Evolutionary conservation across 2,113 vertebrate genomes (phyloP), one percentile per base, ranked within the genome.

Genomic region (Albula glossodonta): DNA sequence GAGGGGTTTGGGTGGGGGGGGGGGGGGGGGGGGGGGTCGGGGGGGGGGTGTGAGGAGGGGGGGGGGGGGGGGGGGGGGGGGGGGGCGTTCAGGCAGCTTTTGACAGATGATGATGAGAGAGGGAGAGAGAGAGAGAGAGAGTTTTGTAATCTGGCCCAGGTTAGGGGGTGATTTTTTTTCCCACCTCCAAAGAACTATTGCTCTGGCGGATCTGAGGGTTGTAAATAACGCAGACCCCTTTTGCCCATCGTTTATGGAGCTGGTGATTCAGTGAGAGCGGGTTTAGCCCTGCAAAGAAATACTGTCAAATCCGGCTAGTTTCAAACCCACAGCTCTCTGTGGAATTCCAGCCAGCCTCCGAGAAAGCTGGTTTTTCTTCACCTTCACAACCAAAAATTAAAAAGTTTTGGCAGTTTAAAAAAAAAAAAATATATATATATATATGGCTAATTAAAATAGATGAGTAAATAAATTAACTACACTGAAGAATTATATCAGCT

Each of bases 171-270:
- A 41, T 41, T 41, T 41, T 41, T 41, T 41, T 41, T 41, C 31
- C 31, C 31, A 41, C 31, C 88, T 86, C 57, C 41, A 83, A 51
- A 78, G 85, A 87, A 78, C 48, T 57, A 48, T 78, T 51, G 66
- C 57, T 83, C 52, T 56, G 82, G 60, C 80, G 81, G 82, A 77
- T 51, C 88, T 74, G 83, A 78, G 85, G 81, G 63, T 82, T 84
- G 86, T 86, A 88, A 86, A 91, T 83, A 84, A 79, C 86, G 77
- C 79, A 84, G 86, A 81, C 70, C 51, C 84, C 82, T 49, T 84
- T 74, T 60, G 81, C 89, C 84, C 87, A 82, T 88, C 86, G 85
- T 85, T 89, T 87, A 89, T 87, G 88, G 66, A 88, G 86, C 87
- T 88, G 86, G 51, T 87, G 89, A 89, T 85, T 70, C 81, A 84